Percentiles rank a stretch among this genome's conserved stretches.
phyloP scores from a whole-genome alignment of 2,888 invertebrate genomes.

The Salpingus planirostris region DNA sequence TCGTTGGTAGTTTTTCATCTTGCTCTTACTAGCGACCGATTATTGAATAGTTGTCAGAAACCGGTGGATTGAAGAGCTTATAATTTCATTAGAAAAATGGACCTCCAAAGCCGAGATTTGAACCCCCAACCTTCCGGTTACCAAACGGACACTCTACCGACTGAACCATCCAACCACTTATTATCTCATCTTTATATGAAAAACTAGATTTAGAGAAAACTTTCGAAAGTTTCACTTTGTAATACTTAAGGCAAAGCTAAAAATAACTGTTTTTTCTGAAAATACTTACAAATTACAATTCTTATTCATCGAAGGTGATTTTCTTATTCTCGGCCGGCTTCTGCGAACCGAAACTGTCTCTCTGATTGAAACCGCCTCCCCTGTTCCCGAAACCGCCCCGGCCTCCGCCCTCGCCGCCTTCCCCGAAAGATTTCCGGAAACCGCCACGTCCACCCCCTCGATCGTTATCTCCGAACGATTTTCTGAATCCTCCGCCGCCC shows the following conservation, averaged over 20 bases:
- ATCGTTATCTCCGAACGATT: slow-evolving; percentile 18
- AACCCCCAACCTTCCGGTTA: no score
- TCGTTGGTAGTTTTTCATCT: slow-evolving; percentile 6
- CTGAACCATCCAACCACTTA: no score
- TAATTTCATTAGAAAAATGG: neutral
- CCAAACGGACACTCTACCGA: no score
- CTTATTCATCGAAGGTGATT: slow-evolving; percentile 55
- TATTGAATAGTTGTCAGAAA: slow-evolving; percentile 3
- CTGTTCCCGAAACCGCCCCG: slow-evolving; percentile 30
- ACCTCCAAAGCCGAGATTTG: neutral
- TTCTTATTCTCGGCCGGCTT: slow-evolving; percentile 61
- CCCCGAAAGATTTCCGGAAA: slow-evolving; percentile 17
- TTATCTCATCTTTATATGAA: no score
- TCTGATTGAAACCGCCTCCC: slow-evolving; percentile 47
- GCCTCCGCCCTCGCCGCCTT: slow-evolving; percentile 25
- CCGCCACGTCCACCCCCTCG: slow-evolving; percentile 24
- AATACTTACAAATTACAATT: slow-evolving; percentile 18
- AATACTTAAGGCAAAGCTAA: no score
- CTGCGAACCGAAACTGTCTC: slow-evolving; percentile 53
- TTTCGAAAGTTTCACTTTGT: no score
- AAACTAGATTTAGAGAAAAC: no score
- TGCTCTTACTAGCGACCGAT: slow-evolving; percentile 12
- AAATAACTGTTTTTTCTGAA: no score
- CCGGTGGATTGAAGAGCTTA: slow-evolving; percentile 13
- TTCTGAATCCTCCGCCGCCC: slow-evolving; percentile 23